Base-by-base conservation (phyloP, 2,888 invertebrate genomes). In the Dasypogon diadema region DNA sequence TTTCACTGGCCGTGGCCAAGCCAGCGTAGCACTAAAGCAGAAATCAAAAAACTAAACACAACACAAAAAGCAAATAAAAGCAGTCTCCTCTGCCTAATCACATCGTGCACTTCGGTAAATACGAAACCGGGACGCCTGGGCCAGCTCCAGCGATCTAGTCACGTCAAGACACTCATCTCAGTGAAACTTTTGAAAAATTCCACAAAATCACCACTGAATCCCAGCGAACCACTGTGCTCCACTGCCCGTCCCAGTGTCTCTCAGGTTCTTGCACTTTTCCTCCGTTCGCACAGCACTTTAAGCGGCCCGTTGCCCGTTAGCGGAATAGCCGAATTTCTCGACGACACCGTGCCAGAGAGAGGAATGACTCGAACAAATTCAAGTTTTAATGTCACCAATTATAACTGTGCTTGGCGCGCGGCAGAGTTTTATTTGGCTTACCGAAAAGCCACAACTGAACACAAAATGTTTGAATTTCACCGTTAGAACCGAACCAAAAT, bases 81-180 rank as follows among this genome's bases (percentile, higher is more conserved):
- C 46, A 65, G 37, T 63, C 48, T 65, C n/a, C 16, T 46, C 48
- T 42, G 65, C 60, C 21, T 10, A 65, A 48, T 65, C 65, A 65
- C 65, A 65, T 65, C 24, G 46, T 65, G 42, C 42, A 42, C 42
- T 42, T 42, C n/a, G 42, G 8, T 42, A 12, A 12, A 42, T n/a
- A n/a, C n/a, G n/a, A 42, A 42, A 8, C 30, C 30, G 8, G 30
- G 30, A 8, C 30, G 3, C 8, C 8, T 30, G 30, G 30, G 30
- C 30, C 8, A 30, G 3, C 30, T 30, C 30, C 30, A 30, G 4
- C 30, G 8, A 30, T 3, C 30, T 3, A 30, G 30, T 30, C 30
- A 30, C 30, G 8, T 30, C 3, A 30, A 30, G 8, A 30, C 30
- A 30, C 30, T 30, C 30, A 30, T 30, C 8, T 30, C 30, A 30